Base-by-base conservation (phyloP, 2,797 vertebrate genomes). In the Bovichtus diacanthus region DNA sequence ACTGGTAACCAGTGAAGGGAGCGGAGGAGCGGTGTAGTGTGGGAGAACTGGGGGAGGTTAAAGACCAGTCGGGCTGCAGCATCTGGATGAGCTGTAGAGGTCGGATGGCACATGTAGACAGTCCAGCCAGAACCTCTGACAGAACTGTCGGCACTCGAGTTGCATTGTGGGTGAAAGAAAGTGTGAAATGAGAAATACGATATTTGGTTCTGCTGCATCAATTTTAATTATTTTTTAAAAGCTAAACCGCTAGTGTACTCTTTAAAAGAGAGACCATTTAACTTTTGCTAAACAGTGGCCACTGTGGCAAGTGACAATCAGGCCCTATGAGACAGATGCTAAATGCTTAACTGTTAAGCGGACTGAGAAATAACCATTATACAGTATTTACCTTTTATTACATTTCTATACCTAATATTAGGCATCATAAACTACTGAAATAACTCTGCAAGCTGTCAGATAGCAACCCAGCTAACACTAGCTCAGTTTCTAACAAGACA, bases 371-470 rank as follows among this genome's bases (percentile, higher is more conserved):
- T 47, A 46, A 21, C 19, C 60, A 47, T 31, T 31, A 46, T 0
- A 31, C 59, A 44, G 41, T 31, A 29, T 46, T 46, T 19, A n/a
- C n/a, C 31, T 55, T 34, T 38, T 54, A 54, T 27, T 12, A n/a
- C n/a, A n/a, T n/a, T n/a, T n/a, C n/a, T n/a, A n/a, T 55, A 60
- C 23, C 58, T 43, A 44, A 61, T 31, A 13, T 56, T 38, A 47
- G 60, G 16, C 29, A 18, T 27, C 27, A 54, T 5, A 29, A 15
- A 16, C 27, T 15, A 19, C 6, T 27, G 19, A 31, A 31, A 13
- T 31, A 46, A 6, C 25, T 31, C 25, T 19, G 19, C 41, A 21
- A 56, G 11, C 55, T 36, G 34, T 21, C 34, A 58, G 34, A 21
- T 18, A 39, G 1, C 56, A 59, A 39, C 25, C 25, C 29, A n/a